Conservation (phyloP, 2,888 invertebrate species). For the Cacoxenus indagator region DNA sequence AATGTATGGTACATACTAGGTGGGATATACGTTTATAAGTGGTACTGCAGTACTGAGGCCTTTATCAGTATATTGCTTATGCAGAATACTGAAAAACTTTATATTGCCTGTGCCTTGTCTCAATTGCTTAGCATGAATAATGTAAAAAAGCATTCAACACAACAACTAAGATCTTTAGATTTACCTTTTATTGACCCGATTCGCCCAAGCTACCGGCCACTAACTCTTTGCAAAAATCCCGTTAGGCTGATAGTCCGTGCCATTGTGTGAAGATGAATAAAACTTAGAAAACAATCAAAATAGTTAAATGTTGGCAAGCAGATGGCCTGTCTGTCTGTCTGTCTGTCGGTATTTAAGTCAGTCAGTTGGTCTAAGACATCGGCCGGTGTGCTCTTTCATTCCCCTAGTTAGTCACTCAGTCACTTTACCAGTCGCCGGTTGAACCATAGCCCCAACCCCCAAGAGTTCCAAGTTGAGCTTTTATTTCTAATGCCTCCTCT, state of each 20-base stretch:
- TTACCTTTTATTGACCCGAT: too few species aligned
- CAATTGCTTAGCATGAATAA: too few species aligned
- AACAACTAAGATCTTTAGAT: too few species aligned
- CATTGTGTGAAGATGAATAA: background rate
- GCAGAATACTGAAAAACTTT: too few species aligned
- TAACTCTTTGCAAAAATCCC: background rate
- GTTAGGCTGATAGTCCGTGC: background rate
- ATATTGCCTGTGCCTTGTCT: too few species aligned
- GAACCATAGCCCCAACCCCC: background rate
- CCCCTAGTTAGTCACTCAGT: background rate
- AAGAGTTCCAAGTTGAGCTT: background rate
- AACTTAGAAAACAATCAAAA: conserved; percentile 6
- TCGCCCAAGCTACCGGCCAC: background rate
- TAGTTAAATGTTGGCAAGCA: conserved; percentile 5
- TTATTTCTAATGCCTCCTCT: background rate
- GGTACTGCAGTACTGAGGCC: too few species aligned
- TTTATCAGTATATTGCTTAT: too few species aligned
- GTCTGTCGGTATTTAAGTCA: background rate
- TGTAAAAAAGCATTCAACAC: too few species aligned
- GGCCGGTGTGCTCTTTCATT: too few species aligned
- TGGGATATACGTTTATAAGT: too few species aligned
- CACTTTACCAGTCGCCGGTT: background rate
- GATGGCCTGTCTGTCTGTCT: background rate
- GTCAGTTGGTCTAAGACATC: too few species aligned
- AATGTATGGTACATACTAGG: too few species aligned